These are phyloP conservation scores for Mongoloraphidia duomilia DNA, from an alignment of 2,888 invertebrate species.

Conservation along the genomic window DNA sequence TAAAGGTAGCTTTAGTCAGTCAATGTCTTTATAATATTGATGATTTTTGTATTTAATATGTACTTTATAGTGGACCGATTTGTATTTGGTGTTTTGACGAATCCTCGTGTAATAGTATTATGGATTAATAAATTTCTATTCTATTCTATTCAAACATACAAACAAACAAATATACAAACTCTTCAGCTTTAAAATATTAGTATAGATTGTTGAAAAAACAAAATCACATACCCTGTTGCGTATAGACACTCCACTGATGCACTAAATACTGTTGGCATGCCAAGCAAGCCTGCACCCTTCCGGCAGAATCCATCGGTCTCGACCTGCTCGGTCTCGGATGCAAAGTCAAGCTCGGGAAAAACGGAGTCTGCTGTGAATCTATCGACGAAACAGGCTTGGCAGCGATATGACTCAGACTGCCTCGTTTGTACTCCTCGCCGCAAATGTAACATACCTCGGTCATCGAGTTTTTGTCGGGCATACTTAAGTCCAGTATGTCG, in stretches of 20 bases:
- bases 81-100: too few species aligned
- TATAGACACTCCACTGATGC: constrained; percentile 71
- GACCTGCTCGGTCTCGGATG: constrained; percentile 77
- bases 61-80: too few species aligned
- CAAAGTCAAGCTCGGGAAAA: constrained; percentile 61
- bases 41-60: too few species aligned
- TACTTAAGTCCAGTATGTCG: constrained; percentile 75
- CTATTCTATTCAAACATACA: too few species aligned
- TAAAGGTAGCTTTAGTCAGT: too few species aligned
- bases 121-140: too few species aligned
- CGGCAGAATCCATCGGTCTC: constrained; percentile 68
- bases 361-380: constrained; percentile 38
- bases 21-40: too few species aligned
- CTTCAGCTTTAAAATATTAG: too few species aligned
- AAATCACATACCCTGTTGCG: constrained; percentile 25
- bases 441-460: constrained; percentile 85
- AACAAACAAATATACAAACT: too few species aligned
- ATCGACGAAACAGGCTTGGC: constrained; percentile 30
- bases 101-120: too few species aligned
- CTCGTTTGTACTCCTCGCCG: constrained; percentile 74
- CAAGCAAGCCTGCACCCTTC: constrained; percentile 66
- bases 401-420: constrained; percentile 58
- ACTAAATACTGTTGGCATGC: constrained; percentile 74
- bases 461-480: constrained; percentile 84
- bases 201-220: too few species aligned